phyloP scores from a whole-genome alignment of 2,113 vertebrate species.

The Cephalopholis sonnerati region DNA sequence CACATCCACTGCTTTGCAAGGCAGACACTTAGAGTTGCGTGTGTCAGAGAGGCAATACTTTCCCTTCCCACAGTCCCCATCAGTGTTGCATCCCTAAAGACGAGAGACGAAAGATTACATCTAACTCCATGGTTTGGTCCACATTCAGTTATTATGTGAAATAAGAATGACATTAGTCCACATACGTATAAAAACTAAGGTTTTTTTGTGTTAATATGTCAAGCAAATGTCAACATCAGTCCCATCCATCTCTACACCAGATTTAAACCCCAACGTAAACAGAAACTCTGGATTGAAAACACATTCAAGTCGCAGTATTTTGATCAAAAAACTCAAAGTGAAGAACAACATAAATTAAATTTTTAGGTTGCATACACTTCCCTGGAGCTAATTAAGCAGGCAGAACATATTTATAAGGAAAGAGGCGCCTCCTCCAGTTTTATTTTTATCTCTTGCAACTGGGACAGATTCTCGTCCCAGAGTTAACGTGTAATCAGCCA shows the following conservation, averaged over 20 bases:
- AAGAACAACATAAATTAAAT: background rate
- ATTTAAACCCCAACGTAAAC: background rate
- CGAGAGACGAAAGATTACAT: constrained; percentile 1
- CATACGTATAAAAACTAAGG: background rate
- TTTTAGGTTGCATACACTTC: too few relatives aligned
- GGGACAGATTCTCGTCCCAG: constrained; percentile 22
- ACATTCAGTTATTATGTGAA: too few relatives aligned
- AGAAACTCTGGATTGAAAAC: background rate
- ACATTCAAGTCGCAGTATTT: background rate
- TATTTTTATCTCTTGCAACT: constrained; percentile 21
- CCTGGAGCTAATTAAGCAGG: background rate
- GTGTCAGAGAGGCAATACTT: constrained; percentile 88
- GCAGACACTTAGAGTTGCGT: constrained; percentile 87
- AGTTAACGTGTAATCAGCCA: constrained; percentile 13
- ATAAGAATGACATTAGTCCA: background rate
- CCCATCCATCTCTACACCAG: background rate
- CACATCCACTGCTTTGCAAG: constrained; percentile 85
- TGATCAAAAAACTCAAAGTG: background rate
- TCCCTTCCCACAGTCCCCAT: constrained; percentile 89
- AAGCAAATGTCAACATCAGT: background rate
- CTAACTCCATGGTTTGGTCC: background rate
- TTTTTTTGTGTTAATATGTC: background rate
- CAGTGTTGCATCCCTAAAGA: constrained; percentile 90
- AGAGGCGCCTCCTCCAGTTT: background rate
- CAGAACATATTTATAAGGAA: constrained; percentile 10